phyloP scores from a whole-genome alignment of 2,888 invertebrate genomes.

The Tiliacea aurago region DNA sequence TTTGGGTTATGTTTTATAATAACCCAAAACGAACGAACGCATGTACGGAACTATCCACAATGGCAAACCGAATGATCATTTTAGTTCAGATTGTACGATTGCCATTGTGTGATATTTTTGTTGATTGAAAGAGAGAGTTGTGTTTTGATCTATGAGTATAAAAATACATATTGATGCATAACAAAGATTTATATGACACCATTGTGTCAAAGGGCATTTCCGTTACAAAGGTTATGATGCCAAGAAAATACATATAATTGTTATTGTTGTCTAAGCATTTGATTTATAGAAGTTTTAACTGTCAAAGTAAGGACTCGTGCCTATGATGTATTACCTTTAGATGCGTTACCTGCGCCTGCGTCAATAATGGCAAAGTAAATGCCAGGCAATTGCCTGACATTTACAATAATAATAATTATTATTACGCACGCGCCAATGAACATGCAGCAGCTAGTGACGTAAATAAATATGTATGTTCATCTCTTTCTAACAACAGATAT shows the following conservation, averaged over 20 bases:
- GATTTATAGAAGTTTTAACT: not conserved
- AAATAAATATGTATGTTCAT: no score
- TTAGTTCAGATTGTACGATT: not conserved
- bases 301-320: no score
- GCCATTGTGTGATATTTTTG: slow-evolving; percentile 1
- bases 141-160: not conserved
- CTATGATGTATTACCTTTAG: no score
- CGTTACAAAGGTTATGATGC: not conserved
- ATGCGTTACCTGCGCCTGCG: no score
- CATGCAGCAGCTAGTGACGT: no score
- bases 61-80: not conserved
- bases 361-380: no score
- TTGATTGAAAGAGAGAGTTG: not conserved
- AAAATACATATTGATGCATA: slow-evolving; percentile 3
- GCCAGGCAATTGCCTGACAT: no score
- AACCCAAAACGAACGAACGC: no score
- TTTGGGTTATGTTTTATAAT: no score
- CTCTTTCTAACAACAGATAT: no score
- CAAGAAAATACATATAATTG: not conserved
- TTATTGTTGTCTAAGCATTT: not conserved
- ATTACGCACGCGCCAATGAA: no score
- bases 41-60: not conserved
- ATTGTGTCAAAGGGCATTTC: not conserved
- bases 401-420: no score
- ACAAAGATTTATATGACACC: not conserved